phyloP scores from a whole-genome alignment of 2,113 vertebrate species.

The cattle (Bos taurus) region ARS-UCD2.0 NC_037344.1:39006501-39007000 shows the following conservation, averaged over 20 bases:
- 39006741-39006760: not conserved
- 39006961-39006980: not conserved
- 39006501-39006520: not conserved
- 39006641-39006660: not conserved
- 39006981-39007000: not conserved
- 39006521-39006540: not conserved
- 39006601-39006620: not conserved
- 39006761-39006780: fast-evolving
- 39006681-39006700: not conserved
- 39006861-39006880: too few species aligned
- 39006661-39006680: not conserved
- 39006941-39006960: not conserved
- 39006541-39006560: not conserved
- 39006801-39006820: fast-evolving
- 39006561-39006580: not conserved
- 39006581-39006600: not conserved
- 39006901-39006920: not conserved
- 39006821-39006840: not conserved
- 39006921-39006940: not conserved
- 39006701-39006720: not conserved
- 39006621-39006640: not conserved
- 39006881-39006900: not conserved
- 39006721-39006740: not conserved
- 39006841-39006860: not conserved
- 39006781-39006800: not conserved